Conservation (phyloP, 2,888 invertebrate genomes). For the Bimastos eiseni region DNA sequence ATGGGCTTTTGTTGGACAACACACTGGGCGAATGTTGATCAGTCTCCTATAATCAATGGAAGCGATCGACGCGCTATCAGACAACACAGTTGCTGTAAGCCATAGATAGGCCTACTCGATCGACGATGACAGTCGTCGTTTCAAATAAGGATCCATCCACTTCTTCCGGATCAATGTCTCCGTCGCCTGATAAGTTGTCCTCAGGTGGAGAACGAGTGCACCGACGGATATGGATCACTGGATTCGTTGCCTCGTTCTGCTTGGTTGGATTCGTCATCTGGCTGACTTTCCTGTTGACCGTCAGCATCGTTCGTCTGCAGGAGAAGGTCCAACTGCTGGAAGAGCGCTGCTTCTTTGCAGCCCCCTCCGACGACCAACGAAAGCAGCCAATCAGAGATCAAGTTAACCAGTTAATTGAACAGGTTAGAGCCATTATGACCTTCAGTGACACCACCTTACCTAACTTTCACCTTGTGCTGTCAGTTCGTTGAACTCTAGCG, state of each 20-base stretch:
- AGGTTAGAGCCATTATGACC: neutral
- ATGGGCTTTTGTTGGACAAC: too few species aligned
- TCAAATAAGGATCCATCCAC: neutral
- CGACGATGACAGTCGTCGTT: neutral
- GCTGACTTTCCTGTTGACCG: neutral
- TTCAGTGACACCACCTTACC: neutral
- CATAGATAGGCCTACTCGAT: neutral
- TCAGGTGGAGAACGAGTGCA: neutral
- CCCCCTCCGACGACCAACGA: neutral
- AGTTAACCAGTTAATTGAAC: neutral
- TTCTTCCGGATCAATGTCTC: neutral
- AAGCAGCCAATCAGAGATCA: neutral
- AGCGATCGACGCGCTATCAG: neutral
- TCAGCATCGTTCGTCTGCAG: slow-evolving; percentile 6
- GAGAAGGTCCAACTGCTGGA: neutral
- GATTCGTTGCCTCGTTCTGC: slow-evolving; percentile 2
- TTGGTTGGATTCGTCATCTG: neutral
- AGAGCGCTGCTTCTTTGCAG: neutral
- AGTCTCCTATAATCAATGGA: neutral
- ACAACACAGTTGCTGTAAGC: neutral
- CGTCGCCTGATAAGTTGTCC: neutral
- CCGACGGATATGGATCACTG: neutral
- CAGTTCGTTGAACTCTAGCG: too few species aligned
- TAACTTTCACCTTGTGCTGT: too few species aligned
- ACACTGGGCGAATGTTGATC: neutral